Conservation (phyloP, 1,140 invertebrate species). For the Solen grandis region DNA sequence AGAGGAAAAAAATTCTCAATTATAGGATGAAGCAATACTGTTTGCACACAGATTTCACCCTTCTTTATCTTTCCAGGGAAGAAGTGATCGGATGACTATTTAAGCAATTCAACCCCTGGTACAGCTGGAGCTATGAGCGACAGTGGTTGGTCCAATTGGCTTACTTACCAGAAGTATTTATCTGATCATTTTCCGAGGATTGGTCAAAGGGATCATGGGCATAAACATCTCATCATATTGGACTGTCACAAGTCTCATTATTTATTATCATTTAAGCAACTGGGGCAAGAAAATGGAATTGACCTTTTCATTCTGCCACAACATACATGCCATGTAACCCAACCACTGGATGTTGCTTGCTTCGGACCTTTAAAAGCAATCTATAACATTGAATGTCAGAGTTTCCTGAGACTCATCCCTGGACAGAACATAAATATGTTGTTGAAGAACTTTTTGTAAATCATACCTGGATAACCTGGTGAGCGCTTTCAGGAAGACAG, state of each 20-base stretch:
- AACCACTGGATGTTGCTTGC: no score
- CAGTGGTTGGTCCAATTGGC: slow-evolving; percentile 4
- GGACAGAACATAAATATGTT: no score
- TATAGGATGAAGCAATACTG: slow-evolving; percentile 26
- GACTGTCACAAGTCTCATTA: slow-evolving; percentile 42
- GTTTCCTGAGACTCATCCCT: no score
- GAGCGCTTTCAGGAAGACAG: slow-evolving; percentile 9
- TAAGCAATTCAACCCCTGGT: not conserved
- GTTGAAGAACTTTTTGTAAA: no score
- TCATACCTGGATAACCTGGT: no score
- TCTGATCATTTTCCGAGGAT: slow-evolving; percentile 5
- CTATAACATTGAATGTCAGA: no score
- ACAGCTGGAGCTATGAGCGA: slow-evolving; percentile 1
- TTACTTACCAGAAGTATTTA: not conserved
- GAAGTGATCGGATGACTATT: slow-evolving; percentile 6
- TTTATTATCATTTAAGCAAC: slow-evolving; percentile 16
- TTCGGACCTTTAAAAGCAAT: slow-evolving; percentile 30
- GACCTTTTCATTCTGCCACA: slow-evolving; percentile 27
- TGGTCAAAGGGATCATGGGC: no score
- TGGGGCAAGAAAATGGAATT: slow-evolving; percentile 14
- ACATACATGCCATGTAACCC: slow-evolving; percentile 34
- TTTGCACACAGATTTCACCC: slow-evolving; percentile 6
- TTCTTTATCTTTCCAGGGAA: slow-evolving; percentile 27
- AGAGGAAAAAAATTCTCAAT: no score
- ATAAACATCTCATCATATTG: slow-evolving; percentile 9